phyloP scores from a whole-genome alignment of 2,888 invertebrate genomes.

The Caenorhabditis virilis region DNA sequence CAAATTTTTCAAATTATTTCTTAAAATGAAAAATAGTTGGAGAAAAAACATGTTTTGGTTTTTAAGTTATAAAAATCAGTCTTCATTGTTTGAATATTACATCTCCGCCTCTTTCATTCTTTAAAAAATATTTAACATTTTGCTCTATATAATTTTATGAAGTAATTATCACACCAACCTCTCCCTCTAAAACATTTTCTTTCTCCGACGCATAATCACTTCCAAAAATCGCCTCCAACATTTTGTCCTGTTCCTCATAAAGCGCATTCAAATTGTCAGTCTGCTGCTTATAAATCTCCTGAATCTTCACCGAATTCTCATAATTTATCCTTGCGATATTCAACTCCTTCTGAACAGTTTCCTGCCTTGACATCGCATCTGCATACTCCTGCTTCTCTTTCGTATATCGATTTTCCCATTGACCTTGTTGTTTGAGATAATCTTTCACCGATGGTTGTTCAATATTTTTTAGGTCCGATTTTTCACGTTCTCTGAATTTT shows the following conservation, averaged over 20 bases:
- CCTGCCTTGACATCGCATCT: conserved; percentile 70
- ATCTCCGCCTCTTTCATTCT: not conserved
- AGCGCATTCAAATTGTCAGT: conserved; percentile 70
- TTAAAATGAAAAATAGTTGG: too few species aligned
- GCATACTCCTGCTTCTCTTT: conserved; percentile 71
- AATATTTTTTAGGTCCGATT: conserved; percentile 70
- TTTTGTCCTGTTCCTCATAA: conserved; percentile 71
- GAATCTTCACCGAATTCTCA: conserved; percentile 67
- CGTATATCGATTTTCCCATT: conserved; percentile 68
- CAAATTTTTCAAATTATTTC: too few species aligned
- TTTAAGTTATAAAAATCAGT: too few species aligned
- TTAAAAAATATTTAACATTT: too few species aligned
- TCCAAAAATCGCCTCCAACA: conserved; percentile 71
- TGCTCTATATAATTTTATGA: not conserved
- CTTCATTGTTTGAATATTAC: not conserved
- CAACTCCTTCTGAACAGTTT: conserved; percentile 70
- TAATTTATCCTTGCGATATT: conserved; percentile 67
- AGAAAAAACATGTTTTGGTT: too few species aligned
- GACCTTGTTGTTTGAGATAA: conserved; percentile 69
- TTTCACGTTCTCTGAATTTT: conserved; percentile 69
- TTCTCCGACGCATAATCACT: conserved; percentile 72
- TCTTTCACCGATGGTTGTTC: conserved; percentile 69
- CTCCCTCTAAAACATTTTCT: conserved; percentile 72
- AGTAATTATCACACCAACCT: conserved; percentile 48
- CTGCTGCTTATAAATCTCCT: conserved; percentile 67